A percentile compares a stretch with the other conserved stretches of the same genome.
These are phyloP conservation scores for Neelides folsomi DNA, from an alignment of 2,888 invertebrate species.

Conservation along the genomic window DNA sequence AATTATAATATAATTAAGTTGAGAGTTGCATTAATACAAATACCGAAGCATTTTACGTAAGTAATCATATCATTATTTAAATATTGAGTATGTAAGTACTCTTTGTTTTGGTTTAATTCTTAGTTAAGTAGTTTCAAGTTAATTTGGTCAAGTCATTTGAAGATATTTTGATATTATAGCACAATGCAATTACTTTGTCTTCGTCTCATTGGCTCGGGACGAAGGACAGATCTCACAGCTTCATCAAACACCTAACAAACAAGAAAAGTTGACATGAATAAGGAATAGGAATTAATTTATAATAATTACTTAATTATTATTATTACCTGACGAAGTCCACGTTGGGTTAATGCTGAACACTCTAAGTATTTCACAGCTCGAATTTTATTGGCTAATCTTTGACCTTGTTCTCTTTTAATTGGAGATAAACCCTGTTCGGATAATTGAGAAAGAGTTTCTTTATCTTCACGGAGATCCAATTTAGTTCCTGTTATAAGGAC, in stretches of 20 bases:
- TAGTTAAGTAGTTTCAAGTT: too few relatives aligned
- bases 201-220: constrained; percentile 84
- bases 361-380: constrained; percentile 98
- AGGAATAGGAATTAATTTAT: neutral
- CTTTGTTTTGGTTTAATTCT: too few relatives aligned
- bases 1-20: too few relatives aligned
- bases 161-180: constrained; percentile 33
- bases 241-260: constrained; percentile 99
- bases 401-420: constrained; percentile 92
- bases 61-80: too few relatives aligned
- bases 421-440: constrained; percentile 91
- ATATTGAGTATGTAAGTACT: too few relatives aligned
- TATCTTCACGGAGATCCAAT: constrained; percentile 95
- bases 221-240: constrained; percentile 89
- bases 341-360: constrained; percentile 96
- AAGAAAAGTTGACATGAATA: constrained; percentile 10
- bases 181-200: constrained; percentile 71
- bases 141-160: too few relatives aligned
- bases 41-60: too few relatives aligned
- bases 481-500: constrained; percentile 63
- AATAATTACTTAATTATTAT: neutral
- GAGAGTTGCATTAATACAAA: too few relatives aligned
- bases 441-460: constrained; percentile 79
- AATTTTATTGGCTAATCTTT: constrained; percentile 96
- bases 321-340: constrained; percentile 75